Evolutionary conservation across 2,113 vertebrate species (phyloP), one percentile per base, ranked within the genome.

Genomic region (Oncorhynchus mykiss): DNA sequence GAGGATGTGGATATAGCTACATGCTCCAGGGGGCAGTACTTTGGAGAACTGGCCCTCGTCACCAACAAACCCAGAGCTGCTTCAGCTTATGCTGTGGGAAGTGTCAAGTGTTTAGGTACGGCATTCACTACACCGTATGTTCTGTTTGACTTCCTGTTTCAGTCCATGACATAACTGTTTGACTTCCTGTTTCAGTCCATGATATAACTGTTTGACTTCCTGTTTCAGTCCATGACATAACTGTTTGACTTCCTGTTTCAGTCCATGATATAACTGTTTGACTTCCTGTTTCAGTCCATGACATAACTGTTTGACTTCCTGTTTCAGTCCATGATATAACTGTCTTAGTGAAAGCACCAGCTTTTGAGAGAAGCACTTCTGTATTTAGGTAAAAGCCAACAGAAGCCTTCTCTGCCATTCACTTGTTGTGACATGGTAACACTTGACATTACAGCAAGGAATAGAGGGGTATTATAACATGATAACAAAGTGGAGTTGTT

Each of bases 41-140:
- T 99, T 80, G 98, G 97, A 85, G 98, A 99, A 88, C 90, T 99
- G 78, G 96, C 98, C 34, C 93, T 99, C 77, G 98, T 99, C 73
- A 99, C 98, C 57, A 99, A 99, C 92, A 98, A 98, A 82, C 97
- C 98, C 39, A 93, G 98, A 91, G 98, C 98, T 0, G 98, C 98
- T 22, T 99, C 98, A n/a, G 98, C 98, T 0, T 98, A 97, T 25
- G 97, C 97, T 82, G 93, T 99, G 68, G 96, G 97, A 73, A 96
- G 93, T 11, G 97, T 99, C 90, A 99, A 99, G 85, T 99, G 97
- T 88, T 93, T 99, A 95, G 96, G 98, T 99, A 96, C 67, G 5
- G 78, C 77, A 68, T 81, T 11, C 24, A 45, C 39, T 45, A 45
- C 39, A 12, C 9, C 9, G 9, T 45, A 45, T 45, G 39, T 45